Evolutionary conservation across 2,113 vertebrate species (phyloP).

Genomic region (Cnemophilus loriae): DNA sequence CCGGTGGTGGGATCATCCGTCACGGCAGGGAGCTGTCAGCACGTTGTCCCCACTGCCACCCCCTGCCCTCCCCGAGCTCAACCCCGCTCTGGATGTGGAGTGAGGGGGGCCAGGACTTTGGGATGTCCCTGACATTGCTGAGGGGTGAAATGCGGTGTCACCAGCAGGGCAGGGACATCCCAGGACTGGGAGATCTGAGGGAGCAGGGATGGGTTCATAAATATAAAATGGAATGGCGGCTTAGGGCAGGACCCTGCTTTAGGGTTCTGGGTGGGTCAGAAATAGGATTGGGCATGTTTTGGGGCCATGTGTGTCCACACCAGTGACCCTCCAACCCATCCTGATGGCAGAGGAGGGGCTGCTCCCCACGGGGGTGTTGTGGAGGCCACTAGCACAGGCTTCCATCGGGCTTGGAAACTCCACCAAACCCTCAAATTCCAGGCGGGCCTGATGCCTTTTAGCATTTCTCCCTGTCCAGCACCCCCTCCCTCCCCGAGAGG

Average conservation of each 20-base stretch:
- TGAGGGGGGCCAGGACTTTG: rapidly evolving
- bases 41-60: rapidly evolving
- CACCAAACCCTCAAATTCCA: rapidly evolving
- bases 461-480: not conserved
- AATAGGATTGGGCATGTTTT: no score
- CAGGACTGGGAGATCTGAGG: rapidly evolving
- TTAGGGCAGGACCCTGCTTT: not conserved
- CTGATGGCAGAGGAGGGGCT: rapidly evolving
- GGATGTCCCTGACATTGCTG: not conserved
- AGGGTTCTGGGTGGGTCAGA: not conserved
- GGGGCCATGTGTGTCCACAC: rapidly evolving
- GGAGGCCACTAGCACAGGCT: rapidly evolving
- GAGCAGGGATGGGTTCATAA: not conserved
- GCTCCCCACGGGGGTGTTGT: rapidly evolving
- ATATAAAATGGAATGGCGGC: not conserved
- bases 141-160: rapidly evolving
- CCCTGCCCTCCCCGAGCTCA: not conserved
- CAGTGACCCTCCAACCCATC: rapidly evolving
- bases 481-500: not conserved
- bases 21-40: not conserved
- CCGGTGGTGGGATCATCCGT: not conserved
- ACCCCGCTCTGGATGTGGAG: rapidly evolving
- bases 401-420: rapidly evolving
- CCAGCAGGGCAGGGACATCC: not conserved
- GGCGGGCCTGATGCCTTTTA: not conserved